Evolutionary conservation across 1,140 invertebrate species (phyloP).

Genomic region (Bombus sibiricus): DNA sequence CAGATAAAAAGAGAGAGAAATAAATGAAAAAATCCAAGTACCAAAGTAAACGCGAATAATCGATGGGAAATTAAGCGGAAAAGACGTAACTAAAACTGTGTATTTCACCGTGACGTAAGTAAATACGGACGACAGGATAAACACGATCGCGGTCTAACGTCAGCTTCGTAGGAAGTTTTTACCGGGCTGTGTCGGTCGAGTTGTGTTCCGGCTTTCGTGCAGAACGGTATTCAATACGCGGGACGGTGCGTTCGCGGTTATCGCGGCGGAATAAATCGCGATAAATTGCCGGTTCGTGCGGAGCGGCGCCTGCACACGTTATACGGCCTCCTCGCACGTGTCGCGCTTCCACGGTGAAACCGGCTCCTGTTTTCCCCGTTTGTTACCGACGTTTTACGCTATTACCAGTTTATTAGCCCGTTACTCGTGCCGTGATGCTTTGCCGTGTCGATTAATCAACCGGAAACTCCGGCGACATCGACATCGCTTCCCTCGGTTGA

Average conservation of each 20-base stretch:
- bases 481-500: background rate
- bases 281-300: slow-evolving; percentile 64
- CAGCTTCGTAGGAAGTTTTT: background rate
- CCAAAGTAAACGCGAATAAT: background rate
- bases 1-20: background rate
- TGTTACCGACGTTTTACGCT: slow-evolving; percentile 8
- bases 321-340: slow-evolving; percentile 45
- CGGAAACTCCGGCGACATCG: background rate
- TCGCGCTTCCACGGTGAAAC: slow-evolving; percentile 39
- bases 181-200: background rate
- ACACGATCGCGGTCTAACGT: background rate
- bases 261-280: slow-evolving; percentile 63
- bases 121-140: background rate
- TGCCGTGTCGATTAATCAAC: background rate
- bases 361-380: slow-evolving; percentile 6
- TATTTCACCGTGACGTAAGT: background rate
- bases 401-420: slow-evolving; percentile 36
- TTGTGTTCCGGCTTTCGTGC: slow-evolving; percentile 38
- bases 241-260: slow-evolving; percentile 36
- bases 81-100: background rate
- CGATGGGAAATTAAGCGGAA: slow-evolving; percentile 1
- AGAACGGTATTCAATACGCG: slow-evolving; percentile 43
- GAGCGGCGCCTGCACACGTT: slow-evolving; percentile 35
- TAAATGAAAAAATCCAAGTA: background rate
- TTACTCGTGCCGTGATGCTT: background rate